Evolutionary conservation across 2,797 vertebrate species (phyloP), one percentile per base, ranked within the genome.

Genomic region (Thaleichthys pacificus): DNA sequence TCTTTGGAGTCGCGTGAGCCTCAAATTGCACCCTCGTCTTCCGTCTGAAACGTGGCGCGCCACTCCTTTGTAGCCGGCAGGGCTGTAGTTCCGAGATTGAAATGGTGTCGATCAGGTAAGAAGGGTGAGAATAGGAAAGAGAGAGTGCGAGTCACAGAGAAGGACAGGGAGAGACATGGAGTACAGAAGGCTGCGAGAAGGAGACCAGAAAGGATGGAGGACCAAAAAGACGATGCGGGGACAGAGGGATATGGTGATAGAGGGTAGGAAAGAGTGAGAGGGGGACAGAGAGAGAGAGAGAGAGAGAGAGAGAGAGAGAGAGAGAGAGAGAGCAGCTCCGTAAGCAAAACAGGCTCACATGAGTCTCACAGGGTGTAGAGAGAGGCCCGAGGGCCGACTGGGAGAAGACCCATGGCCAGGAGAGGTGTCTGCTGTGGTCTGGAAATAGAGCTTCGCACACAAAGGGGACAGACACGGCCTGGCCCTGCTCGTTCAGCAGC

Each of bases 361-460:
- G 68, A 71, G 60, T 66, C 84, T 72, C 77, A 80, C 73, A 75
- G 70, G 75, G 78, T 56, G 51, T n/a, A n/a, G 19, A 17, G 51
- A 56, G 51, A 56, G 51, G 5, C 15, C 19, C 1, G 19, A 12
- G 24, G 58, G 58, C 22, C 5, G 58, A 24, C 58, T 60, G 57
- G n/a, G 22, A 21, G 57, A 24, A 21, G 57, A 60, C 19, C 22
- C 3, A 12, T 22, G 57, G 57, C n/a, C 57, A 60, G 17, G 56
- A n/a, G 22, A 21, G 22, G n/a, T 22, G 57, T 60, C 56, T 57
- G 49, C 32, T 8, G 51, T 54, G 51, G 19, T 14, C 57, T 60
- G 57, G 57, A 21, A 60, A 21, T 21, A 60, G n/a, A 60, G n/a
- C n/a, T 24, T 3, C 2, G 21, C n/a, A 60, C n/a, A 60, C 22